Evolutionary conservation across 2,113 vertebrate species (phyloP).

Genomic region (Mormoops blainvillei): DNA sequence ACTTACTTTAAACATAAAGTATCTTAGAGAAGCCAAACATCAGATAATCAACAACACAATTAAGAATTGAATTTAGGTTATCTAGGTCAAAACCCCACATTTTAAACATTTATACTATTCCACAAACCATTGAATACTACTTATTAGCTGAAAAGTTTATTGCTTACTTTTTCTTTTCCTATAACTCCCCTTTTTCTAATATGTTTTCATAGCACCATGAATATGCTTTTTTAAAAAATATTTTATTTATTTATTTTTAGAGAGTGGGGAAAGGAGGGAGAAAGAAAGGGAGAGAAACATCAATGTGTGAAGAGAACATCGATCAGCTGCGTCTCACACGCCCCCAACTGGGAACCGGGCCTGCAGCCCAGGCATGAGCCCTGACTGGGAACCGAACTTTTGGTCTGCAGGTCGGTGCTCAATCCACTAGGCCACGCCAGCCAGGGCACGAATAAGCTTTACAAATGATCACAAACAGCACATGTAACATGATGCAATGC

Average conservation of each 20-base stretch:
- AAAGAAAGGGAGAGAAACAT: too few species aligned
- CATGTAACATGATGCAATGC: not conserved
- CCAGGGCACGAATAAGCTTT: too few species aligned
- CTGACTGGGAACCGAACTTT: too few species aligned
- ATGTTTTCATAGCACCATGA: not conserved
- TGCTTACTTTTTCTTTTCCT: not conserved
- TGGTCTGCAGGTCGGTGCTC: too few species aligned
- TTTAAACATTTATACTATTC: not conserved
- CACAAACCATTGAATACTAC: not conserved
- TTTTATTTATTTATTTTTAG: too few species aligned
- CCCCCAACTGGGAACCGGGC: too few species aligned
- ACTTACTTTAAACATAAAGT: not conserved
- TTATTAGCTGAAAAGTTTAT: not conserved
- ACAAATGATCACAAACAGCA: not conserved
- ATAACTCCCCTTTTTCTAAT: not conserved
- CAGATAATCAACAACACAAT: not conserved
- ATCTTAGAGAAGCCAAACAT: not conserved
- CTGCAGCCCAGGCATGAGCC: too few species aligned
- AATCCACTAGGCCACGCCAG: too few species aligned
- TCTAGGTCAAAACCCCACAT: not conserved
- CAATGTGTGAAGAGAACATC: too few species aligned
- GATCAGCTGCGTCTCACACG: too few species aligned
- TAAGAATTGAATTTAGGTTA: not conserved
- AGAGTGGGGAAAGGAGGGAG: too few species aligned
- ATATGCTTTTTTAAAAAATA: too few species aligned